Evolutionary conservation across 1,140 invertebrate genomes (phyloP), one percentile per base, ranked within the genome.

Genomic region (Antheraea pernyi): DNA sequence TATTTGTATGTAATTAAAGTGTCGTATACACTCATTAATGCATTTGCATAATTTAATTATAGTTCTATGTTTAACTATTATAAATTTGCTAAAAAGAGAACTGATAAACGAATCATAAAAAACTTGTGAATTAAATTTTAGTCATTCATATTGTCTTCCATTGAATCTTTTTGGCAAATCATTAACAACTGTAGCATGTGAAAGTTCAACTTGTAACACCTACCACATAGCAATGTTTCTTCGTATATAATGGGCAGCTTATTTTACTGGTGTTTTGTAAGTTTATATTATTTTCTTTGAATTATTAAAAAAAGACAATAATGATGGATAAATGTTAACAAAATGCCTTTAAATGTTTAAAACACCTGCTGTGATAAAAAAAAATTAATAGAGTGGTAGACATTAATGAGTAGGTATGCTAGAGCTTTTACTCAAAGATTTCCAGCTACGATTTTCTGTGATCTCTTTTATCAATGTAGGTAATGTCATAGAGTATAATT

Each of bases 371-470:
- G 90, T 92, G 90, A 92, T 91, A 92, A 89, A 81, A 81, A 39
- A 39, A 37, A 84, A 79, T 82, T 13, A 53, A 80, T 83, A 82
- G 90, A 85, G 89, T 92, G 89, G 89, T 91, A 92, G 86, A 88
- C 76, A 83, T 53, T 69, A 67, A 65, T 59, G 85, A 89, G 84
- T 85, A 78, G 46, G 46, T 88, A 89, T 84, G 83, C 80, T 90
- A 91, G 88, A 78, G 76, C 74, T 85, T 84, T 88, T 88, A 89
- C 86, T 91, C 87, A 86, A 91, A 92, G 83, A 91, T 92, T 92
- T 93, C 90, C 90, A 92, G 91, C 92, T 93, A 92, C 91, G 92
- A 92, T 93, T 93, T 93, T 93, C 91, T 93, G 92, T 93, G 92
- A 93, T 93, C 92, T 93, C 92, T 93, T 89, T 87, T 89, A 92